Percentiles rank a stretch among this genome's conserved stretches.
Evolutionary conservation across 2,888 invertebrate genomes (phyloP).

Genomic region (Coenonympha glycerion): DNA sequence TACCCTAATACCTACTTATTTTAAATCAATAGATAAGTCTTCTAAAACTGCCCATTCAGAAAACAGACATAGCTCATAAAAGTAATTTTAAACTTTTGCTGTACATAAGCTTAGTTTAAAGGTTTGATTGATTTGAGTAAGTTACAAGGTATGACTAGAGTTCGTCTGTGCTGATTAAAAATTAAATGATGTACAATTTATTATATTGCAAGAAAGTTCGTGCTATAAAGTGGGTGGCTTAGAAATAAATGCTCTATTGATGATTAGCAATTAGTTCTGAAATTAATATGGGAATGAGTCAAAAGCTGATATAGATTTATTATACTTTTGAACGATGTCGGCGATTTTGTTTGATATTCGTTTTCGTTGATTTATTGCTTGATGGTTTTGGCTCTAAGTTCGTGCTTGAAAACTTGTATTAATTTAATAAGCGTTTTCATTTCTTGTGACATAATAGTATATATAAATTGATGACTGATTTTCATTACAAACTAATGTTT

Average conservation of each 20-base stretch:
- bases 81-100: not conserved
- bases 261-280: conserved; percentile 16
- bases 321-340: conserved; percentile 20
- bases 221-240: conserved; percentile 25
- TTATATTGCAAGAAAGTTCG: conserved; percentile 24
- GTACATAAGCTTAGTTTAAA: not conserved
- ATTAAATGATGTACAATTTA: conserved; percentile 6
- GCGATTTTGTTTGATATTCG: conserved; percentile 17
- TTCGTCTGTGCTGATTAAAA: not conserved
- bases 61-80: no score
- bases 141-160: not conserved
- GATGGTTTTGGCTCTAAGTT: not conserved
- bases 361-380: conserved; percentile 21
- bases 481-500: not conserved
- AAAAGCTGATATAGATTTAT: conserved; percentile 23
- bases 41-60: no score
- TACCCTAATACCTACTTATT: no score
- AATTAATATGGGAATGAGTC: conserved; percentile 24
- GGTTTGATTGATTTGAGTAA: not conserved
- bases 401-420: not conserved
- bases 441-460: not conserved
- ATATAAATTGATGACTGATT: not conserved
- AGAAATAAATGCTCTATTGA: conserved; percentile 24
- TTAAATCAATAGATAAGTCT: no score
- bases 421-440: not conserved